Evolutionary conservation across 2,888 invertebrate species (phyloP).

Genomic region (Eledona agricola): DNA sequence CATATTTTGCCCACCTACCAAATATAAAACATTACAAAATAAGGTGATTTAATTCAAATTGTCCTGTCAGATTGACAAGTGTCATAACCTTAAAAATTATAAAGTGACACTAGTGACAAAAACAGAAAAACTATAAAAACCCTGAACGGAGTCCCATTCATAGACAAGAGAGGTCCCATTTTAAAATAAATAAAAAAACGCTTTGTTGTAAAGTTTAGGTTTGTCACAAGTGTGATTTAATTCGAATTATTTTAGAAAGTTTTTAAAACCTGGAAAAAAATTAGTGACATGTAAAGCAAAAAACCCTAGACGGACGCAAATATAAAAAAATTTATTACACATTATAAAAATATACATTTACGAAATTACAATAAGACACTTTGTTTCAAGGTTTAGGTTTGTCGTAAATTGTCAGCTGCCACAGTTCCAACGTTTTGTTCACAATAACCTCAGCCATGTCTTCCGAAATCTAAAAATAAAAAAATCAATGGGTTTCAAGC

Average conservation of each 20-base stretch:
- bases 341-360: constrained; percentile 27
- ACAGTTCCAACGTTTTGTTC: constrained; percentile 85
- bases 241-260: too few relatives aligned
- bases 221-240: too few relatives aligned
- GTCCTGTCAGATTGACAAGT: neutral
- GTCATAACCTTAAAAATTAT: constrained; percentile 3
- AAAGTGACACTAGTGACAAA: neutral
- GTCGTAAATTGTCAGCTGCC: constrained; percentile 69
- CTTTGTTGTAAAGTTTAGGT: too few relatives aligned
- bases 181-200: too few relatives aligned
- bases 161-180: too few relatives aligned
- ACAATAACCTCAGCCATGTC: constrained; percentile 84
- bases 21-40: neutral
- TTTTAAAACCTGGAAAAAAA: too few relatives aligned
- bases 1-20: too few relatives aligned
- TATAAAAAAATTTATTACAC: constrained; percentile 28
- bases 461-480: constrained; percentile 72
- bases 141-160: too few relatives aligned
- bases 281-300: too few relatives aligned
- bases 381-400: constrained; percentile 53
- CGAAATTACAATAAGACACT: constrained; percentile 29
- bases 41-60: neutral
- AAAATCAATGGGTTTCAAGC: constrained; percentile 5
- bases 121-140: too few relatives aligned
- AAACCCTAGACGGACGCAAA: constrained; percentile 8